Evolutionary conservation across 1,140 invertebrate genomes (phyloP).

Genomic region (Aphaenogaster floridana): DNA sequence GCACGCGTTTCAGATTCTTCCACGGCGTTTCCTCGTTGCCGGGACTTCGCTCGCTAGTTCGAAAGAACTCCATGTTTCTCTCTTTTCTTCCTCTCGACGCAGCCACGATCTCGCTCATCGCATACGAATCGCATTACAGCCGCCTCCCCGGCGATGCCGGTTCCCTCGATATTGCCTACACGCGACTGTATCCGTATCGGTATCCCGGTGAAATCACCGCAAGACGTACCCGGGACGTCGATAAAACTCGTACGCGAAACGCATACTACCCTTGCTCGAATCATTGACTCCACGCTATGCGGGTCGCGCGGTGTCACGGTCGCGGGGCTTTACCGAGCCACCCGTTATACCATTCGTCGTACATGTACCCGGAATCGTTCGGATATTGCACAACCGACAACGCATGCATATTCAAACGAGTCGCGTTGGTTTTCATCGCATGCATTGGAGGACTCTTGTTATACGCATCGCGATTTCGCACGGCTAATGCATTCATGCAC

Average conservation of each 20-base stretch:
- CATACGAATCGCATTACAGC: conserved; percentile 33
- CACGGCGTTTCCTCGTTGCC: conserved; percentile 18
- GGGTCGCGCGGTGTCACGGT: conserved; percentile 3
- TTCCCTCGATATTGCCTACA: conserved; percentile 34
- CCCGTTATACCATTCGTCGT: conserved; percentile 1
- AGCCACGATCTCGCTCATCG: conserved; percentile 31
- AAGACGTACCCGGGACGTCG: conserved; percentile 9
- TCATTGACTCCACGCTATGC: neutral
- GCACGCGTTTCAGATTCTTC: conserved; percentile 34
- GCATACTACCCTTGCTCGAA: neutral
- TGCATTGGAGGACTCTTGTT: conserved; percentile 51
- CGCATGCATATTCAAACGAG: conserved; percentile 54
- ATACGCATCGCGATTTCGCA: conserved; percentile 53
- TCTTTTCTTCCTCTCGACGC: neutral
- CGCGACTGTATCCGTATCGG: conserved; percentile 28
- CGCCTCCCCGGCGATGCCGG: neutral
- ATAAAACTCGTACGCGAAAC: conserved; percentile 47
- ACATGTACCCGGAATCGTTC: conserved; percentile 48
- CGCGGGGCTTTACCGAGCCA: conserved; percentile 29
- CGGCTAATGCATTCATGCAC: conserved; percentile 52
- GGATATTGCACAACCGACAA: conserved; percentile 39
- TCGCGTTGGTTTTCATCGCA: conserved; percentile 47
- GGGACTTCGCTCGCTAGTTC: neutral
- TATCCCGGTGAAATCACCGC: conserved; percentile 11
- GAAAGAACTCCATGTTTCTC: conserved; percentile 24